A percentile compares a stretch with the other conserved stretches of the same genome.
Conservation (phyloP, 1,140 invertebrate genomes). For the Mercenaria mercenaria region DNA sequence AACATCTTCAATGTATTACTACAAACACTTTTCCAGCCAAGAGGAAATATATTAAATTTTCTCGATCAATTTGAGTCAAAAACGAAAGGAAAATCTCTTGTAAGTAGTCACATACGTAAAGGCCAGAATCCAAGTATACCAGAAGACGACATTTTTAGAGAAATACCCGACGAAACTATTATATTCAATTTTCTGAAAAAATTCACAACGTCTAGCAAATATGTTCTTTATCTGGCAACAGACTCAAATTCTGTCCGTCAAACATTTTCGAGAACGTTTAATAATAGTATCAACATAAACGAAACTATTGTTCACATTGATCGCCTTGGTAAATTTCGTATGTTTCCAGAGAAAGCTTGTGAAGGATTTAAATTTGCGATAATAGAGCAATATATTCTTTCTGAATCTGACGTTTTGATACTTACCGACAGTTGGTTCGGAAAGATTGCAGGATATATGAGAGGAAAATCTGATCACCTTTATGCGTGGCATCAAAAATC, state of each 20-base stretch:
- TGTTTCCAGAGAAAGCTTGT: background rate
- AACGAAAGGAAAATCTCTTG: background rate
- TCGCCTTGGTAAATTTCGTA: background rate
- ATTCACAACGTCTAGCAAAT: background rate
- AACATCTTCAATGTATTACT: background rate
- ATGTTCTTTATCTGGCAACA: background rate
- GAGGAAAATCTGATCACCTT: background rate
- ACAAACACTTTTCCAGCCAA: background rate
- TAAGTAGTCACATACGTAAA: conserved; percentile 71
- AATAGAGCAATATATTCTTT: background rate
- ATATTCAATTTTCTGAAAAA: background rate
- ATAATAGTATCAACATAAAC: background rate
- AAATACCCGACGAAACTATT: too few species aligned
- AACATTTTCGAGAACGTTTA: background rate
- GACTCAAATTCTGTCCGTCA: background rate
- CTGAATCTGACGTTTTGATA: background rate
- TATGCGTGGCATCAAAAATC: background rate
- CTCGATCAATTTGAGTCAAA: background rate
- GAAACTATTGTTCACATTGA: background rate
- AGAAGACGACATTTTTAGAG: conserved; percentile 16
- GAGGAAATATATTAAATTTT: background rate
- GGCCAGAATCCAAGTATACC: conserved; percentile 67
- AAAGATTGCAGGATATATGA: background rate
- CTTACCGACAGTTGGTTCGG: background rate
- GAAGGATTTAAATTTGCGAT: background rate